These are phyloP conservation scores for Myiagra hebetior DNA, from an alignment of 2,113 vertebrate genomes.

Conservation along the genomic window DNA sequence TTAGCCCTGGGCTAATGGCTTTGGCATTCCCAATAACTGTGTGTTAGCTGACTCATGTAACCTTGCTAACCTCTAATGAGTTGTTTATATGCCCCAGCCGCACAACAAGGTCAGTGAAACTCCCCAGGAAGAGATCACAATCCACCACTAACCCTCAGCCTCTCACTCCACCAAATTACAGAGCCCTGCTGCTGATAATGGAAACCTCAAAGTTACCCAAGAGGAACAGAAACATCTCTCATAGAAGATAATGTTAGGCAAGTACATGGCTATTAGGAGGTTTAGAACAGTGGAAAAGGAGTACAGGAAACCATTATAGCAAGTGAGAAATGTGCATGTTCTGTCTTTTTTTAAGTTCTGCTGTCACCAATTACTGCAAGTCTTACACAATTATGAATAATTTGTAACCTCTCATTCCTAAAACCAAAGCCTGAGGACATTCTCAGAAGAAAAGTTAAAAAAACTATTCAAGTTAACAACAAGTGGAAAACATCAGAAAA, in stretches of 20 bases:
- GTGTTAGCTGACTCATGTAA: background rate
- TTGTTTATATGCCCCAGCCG: background rate
- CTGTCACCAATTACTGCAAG: background rate
- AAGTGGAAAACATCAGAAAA: background rate
- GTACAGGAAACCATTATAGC: background rate
- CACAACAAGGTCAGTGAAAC: background rate
- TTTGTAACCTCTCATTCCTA: background rate
- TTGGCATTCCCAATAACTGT: background rate
- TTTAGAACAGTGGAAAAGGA: background rate
- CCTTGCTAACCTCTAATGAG: background rate
- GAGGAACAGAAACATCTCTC: background rate
- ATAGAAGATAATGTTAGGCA: background rate
- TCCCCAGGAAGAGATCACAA: background rate
- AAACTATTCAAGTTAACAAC: background rate
- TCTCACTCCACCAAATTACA: background rate
- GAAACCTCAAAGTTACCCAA: background rate
- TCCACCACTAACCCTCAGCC: background rate
- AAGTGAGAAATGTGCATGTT: fast-evolving
- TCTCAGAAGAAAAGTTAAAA: background rate
- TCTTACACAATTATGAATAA: background rate
- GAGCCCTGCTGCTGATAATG: background rate
- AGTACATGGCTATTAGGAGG: background rate
- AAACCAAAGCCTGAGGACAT: background rate
- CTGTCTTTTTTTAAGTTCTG: background rate
- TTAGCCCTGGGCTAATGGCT: background rate